Conservation (phyloP, 2,888 invertebrate genomes). For the Mantis religiosa region DNA sequence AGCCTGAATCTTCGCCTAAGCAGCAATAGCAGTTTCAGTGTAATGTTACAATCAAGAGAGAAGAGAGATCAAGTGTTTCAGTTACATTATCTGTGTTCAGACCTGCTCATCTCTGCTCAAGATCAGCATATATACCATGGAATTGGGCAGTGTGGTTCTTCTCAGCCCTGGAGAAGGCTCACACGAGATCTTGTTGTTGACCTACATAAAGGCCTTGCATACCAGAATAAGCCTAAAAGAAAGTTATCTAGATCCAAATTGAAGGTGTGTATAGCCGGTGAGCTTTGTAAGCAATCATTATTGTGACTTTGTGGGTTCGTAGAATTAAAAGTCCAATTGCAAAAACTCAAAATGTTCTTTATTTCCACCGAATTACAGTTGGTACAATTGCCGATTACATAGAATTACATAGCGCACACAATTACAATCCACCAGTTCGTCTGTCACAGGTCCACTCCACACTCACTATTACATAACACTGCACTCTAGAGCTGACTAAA, state of each 20-base stretch:
- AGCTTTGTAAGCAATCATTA: too few relatives aligned
- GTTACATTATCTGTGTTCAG: constrained; percentile 77
- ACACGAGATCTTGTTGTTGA: constrained; percentile 87
- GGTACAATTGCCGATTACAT: too few relatives aligned
- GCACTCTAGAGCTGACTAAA: too few relatives aligned
- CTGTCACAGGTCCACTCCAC: too few relatives aligned
- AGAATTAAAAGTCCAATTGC: too few relatives aligned
- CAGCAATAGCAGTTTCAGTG: constrained; percentile 76
- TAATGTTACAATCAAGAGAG: constrained; percentile 73
- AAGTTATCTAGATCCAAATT: constrained; percentile 68
- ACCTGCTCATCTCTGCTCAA: constrained; percentile 67
- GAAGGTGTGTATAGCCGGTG: constrained; percentile 48
- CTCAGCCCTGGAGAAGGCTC: constrained; percentile 63
- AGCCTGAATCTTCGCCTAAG: constrained; percentile 58
- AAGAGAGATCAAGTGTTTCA: constrained; percentile 67
- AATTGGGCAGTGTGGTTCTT: constrained; percentile 43
- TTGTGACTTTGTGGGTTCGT: too few relatives aligned
- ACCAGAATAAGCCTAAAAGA: constrained; percentile 62
- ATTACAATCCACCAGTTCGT: too few relatives aligned
- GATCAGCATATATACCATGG: constrained; percentile 83
- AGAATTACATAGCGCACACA: too few relatives aligned
- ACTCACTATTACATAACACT: too few relatives aligned
- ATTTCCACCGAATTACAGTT: too few relatives aligned
- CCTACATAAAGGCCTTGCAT: constrained; percentile 80
- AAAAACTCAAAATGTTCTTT: too few relatives aligned